Evolutionary conservation across 2,797 vertebrate genomes (phyloP), one percentile per base, ranked within the genome.

Genomic region (Dallia pectoralis): DNA sequence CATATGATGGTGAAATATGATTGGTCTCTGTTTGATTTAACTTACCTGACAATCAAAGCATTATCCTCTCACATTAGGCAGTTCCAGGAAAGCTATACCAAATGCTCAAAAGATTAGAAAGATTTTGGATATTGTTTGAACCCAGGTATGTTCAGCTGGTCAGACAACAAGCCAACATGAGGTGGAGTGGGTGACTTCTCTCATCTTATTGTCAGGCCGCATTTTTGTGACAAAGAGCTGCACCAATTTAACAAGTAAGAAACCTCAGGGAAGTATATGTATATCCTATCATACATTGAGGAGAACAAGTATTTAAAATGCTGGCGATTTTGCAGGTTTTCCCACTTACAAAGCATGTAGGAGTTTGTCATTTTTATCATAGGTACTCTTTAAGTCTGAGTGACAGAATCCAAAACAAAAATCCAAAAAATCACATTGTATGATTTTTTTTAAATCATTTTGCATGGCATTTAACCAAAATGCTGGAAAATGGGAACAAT

Each of bases 181-280:
- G 2, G 33, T 16, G n/a, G 4, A 25, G 18, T 14, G 18, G 48
- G 16, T 18, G 16, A 48, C 48, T 51, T 1, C 27, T 53, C 29
- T n/a, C 22, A 16, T 32, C 29, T 25, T 16, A 0, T 40, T 25
- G 22, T 27, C 16, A 2, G 67, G 7, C 67, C 44, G 53, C 72
- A 68, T 86, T 82, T 73, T 70, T 73, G 27, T 40, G 71, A 70
- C 44, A n/a, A 40, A 47, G 27, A 47, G 15, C 15, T 44, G 59
- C 59, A 62, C 27, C 59, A 62, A 15, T 62, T 62, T 29, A 29
- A 29, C 29, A 62, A 4, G 25, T 62, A 27, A 27, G 19, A 18
- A 19, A 53, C 18, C 51, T 53, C 51, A 53, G 51, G 59, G 59
- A n/a, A n/a, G n/a, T n/a, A n/a, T n/a, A n/a, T n/a, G n/a, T n/a